Evolutionary conservation across 2,888 invertebrate species (phyloP).

Genomic region (Phaedon cochleariae): DNA sequence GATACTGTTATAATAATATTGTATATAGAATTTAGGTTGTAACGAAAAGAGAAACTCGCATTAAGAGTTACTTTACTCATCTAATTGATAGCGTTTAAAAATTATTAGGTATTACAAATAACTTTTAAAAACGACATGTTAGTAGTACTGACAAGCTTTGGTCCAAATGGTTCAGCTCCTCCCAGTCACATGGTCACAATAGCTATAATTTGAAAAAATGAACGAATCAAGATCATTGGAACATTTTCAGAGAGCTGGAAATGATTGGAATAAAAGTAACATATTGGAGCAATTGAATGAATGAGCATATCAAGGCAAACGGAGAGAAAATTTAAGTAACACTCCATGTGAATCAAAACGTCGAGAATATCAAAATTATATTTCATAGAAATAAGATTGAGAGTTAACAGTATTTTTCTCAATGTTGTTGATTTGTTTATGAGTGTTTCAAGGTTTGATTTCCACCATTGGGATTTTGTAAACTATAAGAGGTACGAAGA

Average conservation of each 20-base stretch:
- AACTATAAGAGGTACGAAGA: no score
- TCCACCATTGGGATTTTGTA: no score
- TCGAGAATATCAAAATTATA: no score
- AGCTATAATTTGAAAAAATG: background rate
- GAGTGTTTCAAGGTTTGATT: no score
- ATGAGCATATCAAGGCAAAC: no score
- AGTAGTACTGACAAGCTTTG: slow-evolving; percentile 44
- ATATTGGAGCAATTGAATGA: no score
- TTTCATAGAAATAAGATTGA: no score
- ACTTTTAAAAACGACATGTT: slow-evolving; percentile 52
- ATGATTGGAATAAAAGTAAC: no score
- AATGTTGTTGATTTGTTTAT: background rate
- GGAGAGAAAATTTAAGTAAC: no score
- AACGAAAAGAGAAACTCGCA: slow-evolving; percentile 54
- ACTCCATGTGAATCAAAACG: no score
- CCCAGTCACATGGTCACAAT: background rate
- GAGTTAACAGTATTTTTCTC: background rate
- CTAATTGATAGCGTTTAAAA: slow-evolving; percentile 53
- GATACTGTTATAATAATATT: slow-evolving; percentile 46
- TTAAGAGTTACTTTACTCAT: slow-evolving; percentile 56
- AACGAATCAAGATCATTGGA: background rate
- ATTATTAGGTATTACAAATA: slow-evolving; percentile 56
- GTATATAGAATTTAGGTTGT: slow-evolving; percentile 50
- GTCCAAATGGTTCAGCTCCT: slow-evolving; percentile 37
- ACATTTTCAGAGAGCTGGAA: background rate